phyloP scores from a whole-genome alignment of 2,888 invertebrate genomes.

The Bhutanitis thaidina region DNA sequence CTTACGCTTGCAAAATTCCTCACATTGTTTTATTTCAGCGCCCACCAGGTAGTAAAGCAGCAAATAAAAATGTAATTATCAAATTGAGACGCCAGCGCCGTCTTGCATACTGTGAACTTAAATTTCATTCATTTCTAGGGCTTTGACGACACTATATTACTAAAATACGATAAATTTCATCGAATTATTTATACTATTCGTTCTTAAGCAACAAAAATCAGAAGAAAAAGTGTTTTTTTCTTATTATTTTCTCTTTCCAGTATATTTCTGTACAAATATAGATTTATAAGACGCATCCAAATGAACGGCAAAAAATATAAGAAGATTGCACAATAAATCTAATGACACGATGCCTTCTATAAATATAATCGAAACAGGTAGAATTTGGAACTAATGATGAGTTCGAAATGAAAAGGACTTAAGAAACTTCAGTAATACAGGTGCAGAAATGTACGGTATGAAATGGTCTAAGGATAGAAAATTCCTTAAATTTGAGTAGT shows the following conservation, averaged over 20 bases:
- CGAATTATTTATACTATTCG: no score
- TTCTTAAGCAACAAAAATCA: no score
- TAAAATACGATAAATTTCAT: no score
- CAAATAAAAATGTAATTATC: no score
- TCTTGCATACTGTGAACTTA: no score
- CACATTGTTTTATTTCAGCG: no score
- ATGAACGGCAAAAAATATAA: constrained; percentile 61
- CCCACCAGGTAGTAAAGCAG: no score
- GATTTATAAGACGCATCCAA: constrained; percentile 24
- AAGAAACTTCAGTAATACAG: constrained; percentile 22
- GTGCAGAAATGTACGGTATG: constrained; percentile 21
- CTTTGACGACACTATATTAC: no score
- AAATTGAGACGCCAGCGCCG: no score
- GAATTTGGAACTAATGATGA: constrained; percentile 69
- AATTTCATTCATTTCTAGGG: no score
- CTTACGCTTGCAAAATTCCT: no score
- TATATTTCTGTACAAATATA: background rate
- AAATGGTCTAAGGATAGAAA: constrained; percentile 24
- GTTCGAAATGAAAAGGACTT: constrained; percentile 31
- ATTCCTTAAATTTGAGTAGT: constrained; percentile 30
- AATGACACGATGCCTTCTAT: constrained; percentile 77
- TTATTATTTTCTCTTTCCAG: background rate
- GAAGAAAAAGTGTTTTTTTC: no score
- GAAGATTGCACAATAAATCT: constrained; percentile 78
- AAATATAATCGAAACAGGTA: constrained; percentile 76